phyloP scores from a whole-genome alignment of 2,113 vertebrate species.

The Aphelocoma coerulescens region DNA sequence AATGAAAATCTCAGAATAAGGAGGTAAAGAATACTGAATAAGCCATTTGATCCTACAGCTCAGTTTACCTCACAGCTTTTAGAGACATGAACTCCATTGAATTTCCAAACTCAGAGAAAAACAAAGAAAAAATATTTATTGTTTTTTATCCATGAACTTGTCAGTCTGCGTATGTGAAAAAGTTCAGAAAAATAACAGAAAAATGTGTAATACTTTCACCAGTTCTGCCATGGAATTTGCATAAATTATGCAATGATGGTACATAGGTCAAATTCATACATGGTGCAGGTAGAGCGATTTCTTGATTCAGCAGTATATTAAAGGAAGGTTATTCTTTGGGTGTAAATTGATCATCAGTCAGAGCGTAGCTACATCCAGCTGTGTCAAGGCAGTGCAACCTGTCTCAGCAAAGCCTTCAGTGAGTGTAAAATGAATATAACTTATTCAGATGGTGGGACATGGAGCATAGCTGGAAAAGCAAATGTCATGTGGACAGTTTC shows the following conservation, averaged over 20 bases:
- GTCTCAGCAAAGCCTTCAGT: constrained; percentile 44
- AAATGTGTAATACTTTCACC: not conserved
- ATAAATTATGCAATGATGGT: not conserved
- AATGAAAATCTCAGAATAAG: not conserved
- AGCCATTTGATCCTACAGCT: not conserved
- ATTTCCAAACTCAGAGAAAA: not conserved
- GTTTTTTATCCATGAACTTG: not conserved
- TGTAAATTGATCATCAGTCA: constrained; percentile 41
- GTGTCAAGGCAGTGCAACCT: constrained; percentile 57
- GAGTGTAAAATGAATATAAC: constrained; percentile 28
- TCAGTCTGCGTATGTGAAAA: not conserved
- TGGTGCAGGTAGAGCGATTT: not conserved
- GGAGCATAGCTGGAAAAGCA: constrained; percentile 20
- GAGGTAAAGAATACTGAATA: not conserved
- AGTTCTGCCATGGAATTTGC: not conserved
- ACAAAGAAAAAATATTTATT: not conserved
- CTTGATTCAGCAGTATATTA: constrained; percentile 51
- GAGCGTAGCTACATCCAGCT: not conserved
- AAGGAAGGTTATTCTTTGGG: constrained; percentile 38
- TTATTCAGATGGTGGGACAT: constrained; percentile 18
- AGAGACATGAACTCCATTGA: not conserved
- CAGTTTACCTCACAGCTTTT: not conserved
- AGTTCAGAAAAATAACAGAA: not conserved
- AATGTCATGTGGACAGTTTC: constrained; percentile 16
- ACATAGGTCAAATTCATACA: constrained; percentile 12